Percentiles rank a stretch among this genome's conserved stretches.
phyloP scores from a whole-genome alignment of 2,797 vertebrate genomes.

The Mallotus villosus region DNA sequence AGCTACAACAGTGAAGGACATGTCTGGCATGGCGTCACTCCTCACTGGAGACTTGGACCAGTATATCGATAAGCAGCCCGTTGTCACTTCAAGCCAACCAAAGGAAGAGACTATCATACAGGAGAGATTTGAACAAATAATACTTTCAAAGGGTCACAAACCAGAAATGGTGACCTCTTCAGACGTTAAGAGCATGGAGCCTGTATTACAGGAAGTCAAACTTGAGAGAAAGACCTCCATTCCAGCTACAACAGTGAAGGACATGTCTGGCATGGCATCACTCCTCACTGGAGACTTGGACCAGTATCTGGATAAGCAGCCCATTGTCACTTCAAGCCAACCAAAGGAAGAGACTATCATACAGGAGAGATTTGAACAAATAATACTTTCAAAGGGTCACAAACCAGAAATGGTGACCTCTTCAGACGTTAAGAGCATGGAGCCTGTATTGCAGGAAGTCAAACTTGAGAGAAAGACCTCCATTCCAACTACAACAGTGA shows the following conservation, averaged over 20 bases:
- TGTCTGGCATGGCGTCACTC: slow-evolving; percentile 49
- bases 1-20: slow-evolving; percentile 23
- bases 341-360: slow-evolving; percentile 31
- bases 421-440: slow-evolving; percentile 23
- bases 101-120: slow-evolving; percentile 19
- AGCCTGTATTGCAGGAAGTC: slow-evolving; percentile 33
- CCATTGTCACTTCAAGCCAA: slow-evolving; percentile 1
- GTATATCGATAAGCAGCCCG: slow-evolving; percentile 30
- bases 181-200: too few relatives aligned
- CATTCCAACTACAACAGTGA: slow-evolving; percentile 17
- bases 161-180: too few relatives aligned
- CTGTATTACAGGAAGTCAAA: slow-evolving; percentile 26
- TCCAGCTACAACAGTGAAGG: slow-evolving; percentile 15
- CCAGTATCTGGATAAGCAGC: slow-evolving; percentile 30
- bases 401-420: slow-evolving; percentile 20
- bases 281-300: slow-evolving; percentile 48
- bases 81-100: background rate
- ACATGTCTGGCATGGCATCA: slow-evolving; percentile 51
- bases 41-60: slow-evolving; percentile 49
- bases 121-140: slow-evolving; percentile 43
- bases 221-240: slow-evolving; percentile 24
- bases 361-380: slow-evolving; percentile 55
- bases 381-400: slow-evolving; percentile 33
- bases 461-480: slow-evolving; percentile 22
- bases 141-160: too few relatives aligned